Evolutionary conservation across 2,888 invertebrate species (phyloP).

Genomic region (Apamea monoglypha): DNA sequence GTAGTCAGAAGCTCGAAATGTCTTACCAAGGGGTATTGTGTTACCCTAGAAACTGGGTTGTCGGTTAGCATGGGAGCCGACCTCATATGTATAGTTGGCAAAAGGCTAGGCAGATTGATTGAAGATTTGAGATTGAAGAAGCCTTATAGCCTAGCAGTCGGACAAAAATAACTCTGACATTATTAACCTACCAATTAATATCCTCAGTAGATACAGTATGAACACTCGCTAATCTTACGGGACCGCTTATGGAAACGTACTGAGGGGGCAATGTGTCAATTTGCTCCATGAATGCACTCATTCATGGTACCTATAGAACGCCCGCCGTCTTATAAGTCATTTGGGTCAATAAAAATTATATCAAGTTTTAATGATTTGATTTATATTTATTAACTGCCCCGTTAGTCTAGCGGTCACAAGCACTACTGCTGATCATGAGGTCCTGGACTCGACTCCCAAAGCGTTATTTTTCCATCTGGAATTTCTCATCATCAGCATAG

Average conservation of each 20-base stretch:
- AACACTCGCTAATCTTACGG: slow-evolving; percentile 37
- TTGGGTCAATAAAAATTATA: slow-evolving; percentile 26
- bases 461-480: not conserved
- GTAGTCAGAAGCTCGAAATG: not conserved
- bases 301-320: slow-evolving; percentile 39
- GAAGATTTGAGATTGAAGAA: not conserved
- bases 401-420: no score
- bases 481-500: not conserved
- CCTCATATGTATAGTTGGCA: not conserved
- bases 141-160: not conserved
- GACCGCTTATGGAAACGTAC: slow-evolving; percentile 50
- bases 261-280: slow-evolving; percentile 49
- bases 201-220: not conserved
- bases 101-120: not conserved
- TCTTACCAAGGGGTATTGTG: not conserved
- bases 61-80: not conserved
- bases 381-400: not conserved
- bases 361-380: slow-evolving; percentile 1
- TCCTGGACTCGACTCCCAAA: not conserved
- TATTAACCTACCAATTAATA: slow-evolving; percentile 28
- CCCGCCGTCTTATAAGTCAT: slow-evolving; percentile 13
- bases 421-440: not conserved
- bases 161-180: slow-evolving; percentile 9
- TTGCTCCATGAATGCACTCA: slow-evolving; percentile 46
- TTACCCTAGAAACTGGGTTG: not conserved